A percentile compares a stretch with the other conserved stretches of the same genome.
Conservation (phyloP, 2,113 vertebrate genomes). For the Ceratotherium simum region DNA sequence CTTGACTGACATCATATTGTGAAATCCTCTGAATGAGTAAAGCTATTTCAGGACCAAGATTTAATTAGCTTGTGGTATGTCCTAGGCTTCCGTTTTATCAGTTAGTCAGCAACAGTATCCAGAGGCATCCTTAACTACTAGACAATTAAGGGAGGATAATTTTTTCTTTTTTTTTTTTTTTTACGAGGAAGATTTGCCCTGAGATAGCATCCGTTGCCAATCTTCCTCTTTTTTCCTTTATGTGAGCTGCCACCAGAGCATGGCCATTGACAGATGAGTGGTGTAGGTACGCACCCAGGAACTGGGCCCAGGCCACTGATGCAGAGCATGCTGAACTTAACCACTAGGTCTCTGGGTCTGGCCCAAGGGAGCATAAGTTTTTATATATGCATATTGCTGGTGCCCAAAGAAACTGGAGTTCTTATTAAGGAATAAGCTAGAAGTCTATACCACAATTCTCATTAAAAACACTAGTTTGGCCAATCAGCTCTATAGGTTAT, state of each 20-base stretch:
- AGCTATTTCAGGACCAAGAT: background rate
- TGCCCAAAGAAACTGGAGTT: background rate
- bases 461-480: background rate
- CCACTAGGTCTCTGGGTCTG: no score
- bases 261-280: no score
- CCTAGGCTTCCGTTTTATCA: background rate
- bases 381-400: background rate
- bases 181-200: no score
- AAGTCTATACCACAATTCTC: background rate
- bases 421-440: background rate
- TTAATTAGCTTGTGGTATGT: background rate
- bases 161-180: no score
- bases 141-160: background rate
- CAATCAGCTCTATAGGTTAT: background rate
- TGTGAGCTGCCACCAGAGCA: no score
- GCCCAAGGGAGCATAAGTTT: background rate
- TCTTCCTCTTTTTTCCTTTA: no score
- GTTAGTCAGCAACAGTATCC: background rate
- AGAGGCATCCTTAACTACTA: background rate
- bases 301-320: no score
- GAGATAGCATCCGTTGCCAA: no score
- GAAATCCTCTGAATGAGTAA: background rate
- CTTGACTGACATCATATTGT: background rate
- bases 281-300: no score
- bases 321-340: no score